These are phyloP conservation scores for Xenops minutus DNA, from an alignment of 2,797 vertebrate species.

Conservation along the genomic window DNA sequence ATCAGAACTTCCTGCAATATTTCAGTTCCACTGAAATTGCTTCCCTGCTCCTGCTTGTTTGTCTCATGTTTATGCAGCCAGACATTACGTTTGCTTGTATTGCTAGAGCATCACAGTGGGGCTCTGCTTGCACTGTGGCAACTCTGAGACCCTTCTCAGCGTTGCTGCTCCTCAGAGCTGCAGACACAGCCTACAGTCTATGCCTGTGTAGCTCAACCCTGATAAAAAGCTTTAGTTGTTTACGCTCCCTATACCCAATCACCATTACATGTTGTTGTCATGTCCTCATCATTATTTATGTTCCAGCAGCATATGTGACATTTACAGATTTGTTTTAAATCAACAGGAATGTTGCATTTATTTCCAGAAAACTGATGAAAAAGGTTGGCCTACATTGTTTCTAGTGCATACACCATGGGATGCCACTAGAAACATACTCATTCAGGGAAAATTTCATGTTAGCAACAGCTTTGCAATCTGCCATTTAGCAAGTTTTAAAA, in stretches of 20 bases:
- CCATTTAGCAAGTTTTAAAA: constrained; percentile 38
- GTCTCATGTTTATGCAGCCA: neutral
- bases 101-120: neutral
- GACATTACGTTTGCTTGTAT: neutral
- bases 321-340: neutral
- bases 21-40: neutral
- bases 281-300: neutral
- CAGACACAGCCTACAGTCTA: neutral
- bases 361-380: neutral
- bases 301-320: neutral
- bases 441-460: constrained; percentile 7
- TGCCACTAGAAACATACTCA: neutral
- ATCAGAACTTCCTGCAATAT: neutral
- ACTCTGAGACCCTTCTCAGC: neutral
- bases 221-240: neutral
- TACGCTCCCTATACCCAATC: neutral
- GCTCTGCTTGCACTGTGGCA: neutral
- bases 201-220: neutral
- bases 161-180: neutral
- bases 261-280: neutral
- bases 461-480: constrained; percentile 50
- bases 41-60: neutral
- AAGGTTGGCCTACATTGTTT: neutral
- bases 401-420: neutral
- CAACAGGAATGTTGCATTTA: neutral